Conservation (phyloP, 2,797 vertebrate species). For the Alauda arvensis region DNA sequence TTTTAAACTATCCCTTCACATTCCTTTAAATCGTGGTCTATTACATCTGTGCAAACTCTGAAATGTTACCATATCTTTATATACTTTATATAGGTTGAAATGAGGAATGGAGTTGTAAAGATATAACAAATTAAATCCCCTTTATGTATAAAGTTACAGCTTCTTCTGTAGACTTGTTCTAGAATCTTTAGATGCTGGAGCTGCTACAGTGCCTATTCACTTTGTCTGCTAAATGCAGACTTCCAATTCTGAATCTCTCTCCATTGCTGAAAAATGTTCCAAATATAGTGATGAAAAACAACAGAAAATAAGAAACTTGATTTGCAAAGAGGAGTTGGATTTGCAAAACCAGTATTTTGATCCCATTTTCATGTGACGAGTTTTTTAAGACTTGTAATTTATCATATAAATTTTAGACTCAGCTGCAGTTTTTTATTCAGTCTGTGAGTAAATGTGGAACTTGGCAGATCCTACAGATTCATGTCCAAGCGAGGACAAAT, state of each 20-base stretch:
- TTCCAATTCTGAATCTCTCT: not conserved
- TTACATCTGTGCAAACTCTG: not conserved
- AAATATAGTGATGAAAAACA: not conserved
- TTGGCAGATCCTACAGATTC: not conserved
- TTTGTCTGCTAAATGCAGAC: not conserved
- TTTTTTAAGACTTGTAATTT: not conserved
- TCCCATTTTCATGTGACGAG: not conserved
- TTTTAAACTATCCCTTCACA: not conserved
- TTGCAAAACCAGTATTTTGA: not conserved
- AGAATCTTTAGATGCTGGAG: not conserved
- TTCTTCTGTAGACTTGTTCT: not conserved
- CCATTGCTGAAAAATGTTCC: not conserved
- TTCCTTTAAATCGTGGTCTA: not conserved
- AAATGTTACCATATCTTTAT: not conserved
- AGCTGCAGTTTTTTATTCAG: not conserved
- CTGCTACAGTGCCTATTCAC: not conserved
- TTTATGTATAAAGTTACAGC: not conserved
- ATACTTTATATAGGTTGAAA: not conserved
- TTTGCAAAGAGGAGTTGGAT: not conserved
- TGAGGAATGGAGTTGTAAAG: not conserved
- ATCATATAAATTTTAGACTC: not conserved
- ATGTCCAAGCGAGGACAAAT: not conserved
- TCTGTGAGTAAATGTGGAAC: not conserved
- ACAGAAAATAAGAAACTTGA: not conserved
- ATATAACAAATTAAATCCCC: not conserved